A percentile compares a stretch with the other conserved stretches of the same genome.
Conservation (phyloP, 2,888 invertebrate genomes). For the Dryomyza anilis region DNA sequence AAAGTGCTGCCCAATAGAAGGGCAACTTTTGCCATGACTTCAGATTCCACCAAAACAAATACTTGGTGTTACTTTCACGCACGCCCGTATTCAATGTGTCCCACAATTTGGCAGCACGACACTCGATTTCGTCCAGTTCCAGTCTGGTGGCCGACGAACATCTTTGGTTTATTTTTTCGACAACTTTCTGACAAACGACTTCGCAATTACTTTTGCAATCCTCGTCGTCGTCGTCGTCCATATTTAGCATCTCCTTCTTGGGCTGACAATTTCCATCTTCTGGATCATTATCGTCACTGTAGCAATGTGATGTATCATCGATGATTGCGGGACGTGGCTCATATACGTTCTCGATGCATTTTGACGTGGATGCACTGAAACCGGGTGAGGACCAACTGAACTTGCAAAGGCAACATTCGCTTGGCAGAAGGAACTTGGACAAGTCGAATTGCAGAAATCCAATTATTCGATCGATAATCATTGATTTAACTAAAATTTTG, state of each 20-base stretch:
- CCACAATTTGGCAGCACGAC: conserved; percentile 32
- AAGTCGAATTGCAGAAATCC: conserved; percentile 31
- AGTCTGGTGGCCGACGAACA: conserved; percentile 11
- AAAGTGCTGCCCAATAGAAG: conserved; percentile 44
- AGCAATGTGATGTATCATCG: conserved; percentile 4
- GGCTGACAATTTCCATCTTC: not conserved
- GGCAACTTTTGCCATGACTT: conserved; percentile 35
- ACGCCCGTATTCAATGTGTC: conserved; percentile 7
- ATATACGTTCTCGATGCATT: conserved; percentile 22
- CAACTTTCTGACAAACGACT: conserved; percentile 8
- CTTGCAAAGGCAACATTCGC: conserved; percentile 5
- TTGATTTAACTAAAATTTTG: conserved; percentile 2
- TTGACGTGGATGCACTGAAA: not conserved
- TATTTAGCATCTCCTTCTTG: not conserved
- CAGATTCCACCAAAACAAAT: conserved; percentile 42
- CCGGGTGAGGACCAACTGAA: not conserved
- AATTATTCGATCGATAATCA: conserved; percentile 26
- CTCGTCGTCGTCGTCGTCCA: not conserved
- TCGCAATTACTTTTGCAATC: not conserved
- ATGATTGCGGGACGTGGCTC: conserved; percentile 21
- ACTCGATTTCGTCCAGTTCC: conserved; percentile 31
- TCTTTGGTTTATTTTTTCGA: conserved; percentile 10
- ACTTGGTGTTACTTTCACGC: not conserved
- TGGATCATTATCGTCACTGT: not conserved
- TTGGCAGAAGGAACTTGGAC: conserved; percentile 10